Evolutionary conservation across 2,113 vertebrate species (phyloP).

Genomic region (Columba livia): DNA sequence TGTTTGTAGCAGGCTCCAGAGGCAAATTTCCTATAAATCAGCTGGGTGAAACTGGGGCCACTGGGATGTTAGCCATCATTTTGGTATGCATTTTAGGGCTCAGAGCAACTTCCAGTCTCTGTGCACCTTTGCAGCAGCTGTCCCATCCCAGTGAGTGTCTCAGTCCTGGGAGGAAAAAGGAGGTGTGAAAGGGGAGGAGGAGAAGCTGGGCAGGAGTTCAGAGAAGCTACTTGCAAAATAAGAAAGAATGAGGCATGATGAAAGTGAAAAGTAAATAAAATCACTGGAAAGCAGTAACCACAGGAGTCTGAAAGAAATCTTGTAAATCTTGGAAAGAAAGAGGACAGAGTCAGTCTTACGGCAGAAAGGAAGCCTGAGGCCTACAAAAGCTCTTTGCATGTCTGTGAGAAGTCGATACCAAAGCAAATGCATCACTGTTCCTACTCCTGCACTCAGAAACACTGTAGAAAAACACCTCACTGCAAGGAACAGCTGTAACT

Average conservation of each 20-base stretch:
- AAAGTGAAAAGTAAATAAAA: conserved; percentile 16
- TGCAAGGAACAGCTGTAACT: neutral
- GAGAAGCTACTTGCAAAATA: neutral
- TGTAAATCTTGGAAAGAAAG: neutral
- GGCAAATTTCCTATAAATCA: neutral
- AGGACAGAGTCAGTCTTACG: accelerated
- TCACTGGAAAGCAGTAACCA: neutral
- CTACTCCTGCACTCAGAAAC: neutral
- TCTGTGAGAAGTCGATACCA: neutral
- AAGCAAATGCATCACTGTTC: neutral
- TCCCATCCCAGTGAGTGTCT: neutral
- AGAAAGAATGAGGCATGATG: neutral
- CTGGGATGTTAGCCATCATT: neutral
- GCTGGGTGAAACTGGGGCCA: neutral
- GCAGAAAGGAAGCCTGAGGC: neutral
- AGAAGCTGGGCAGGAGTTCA: neutral
- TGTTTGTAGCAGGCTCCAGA: neutral
- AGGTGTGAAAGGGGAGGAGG: neutral
- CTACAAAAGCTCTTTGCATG: neutral
- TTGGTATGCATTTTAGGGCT: neutral
- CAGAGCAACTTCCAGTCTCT: neutral
- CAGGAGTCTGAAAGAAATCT: neutral
- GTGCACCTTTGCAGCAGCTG: neutral
- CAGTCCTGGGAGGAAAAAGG: neutral
- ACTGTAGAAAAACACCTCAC: neutral